Conservation (phyloP, 2,797 vertebrate genomes). For the Anas acuta region DNA sequence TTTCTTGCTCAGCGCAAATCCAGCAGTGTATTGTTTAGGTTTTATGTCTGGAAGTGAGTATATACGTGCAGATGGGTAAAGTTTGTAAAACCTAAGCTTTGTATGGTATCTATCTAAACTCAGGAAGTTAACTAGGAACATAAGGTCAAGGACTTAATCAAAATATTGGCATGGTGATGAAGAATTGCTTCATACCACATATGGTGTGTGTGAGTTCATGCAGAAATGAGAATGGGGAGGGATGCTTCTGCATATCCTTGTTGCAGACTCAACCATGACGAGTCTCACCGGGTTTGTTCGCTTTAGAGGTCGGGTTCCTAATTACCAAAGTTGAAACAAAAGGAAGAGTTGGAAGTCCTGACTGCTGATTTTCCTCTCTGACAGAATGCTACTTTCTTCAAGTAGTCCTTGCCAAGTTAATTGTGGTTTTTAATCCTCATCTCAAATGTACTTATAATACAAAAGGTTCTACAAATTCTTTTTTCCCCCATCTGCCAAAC, state of each 20-base stretch:
- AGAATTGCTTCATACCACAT: not conserved
- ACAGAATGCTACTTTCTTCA: not conserved
- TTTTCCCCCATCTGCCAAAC: constrained; percentile 10
- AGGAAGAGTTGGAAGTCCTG: not conserved
- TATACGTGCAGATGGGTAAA: not conserved
- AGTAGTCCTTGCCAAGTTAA: constrained; percentile 2
- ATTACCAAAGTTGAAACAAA: not conserved
- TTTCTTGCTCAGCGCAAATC: not conserved
- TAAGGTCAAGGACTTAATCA: constrained; percentile 38
- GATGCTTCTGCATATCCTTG: not conserved
- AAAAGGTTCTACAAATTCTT: not conserved
- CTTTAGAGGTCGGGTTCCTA: not conserved
- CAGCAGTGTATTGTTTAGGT: constrained; percentile 4
- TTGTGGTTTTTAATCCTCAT: constrained; percentile 15
- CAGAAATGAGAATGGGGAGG: not conserved
- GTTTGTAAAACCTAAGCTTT: constrained; percentile 3
- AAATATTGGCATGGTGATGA: not conserved
- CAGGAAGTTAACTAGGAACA: constrained; percentile 40
- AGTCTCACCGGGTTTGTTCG: not conserved
- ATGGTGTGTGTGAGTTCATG: not conserved
- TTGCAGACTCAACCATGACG: not conserved
- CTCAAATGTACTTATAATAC: not conserved
- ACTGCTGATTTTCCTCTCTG: not conserved
- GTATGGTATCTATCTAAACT: constrained; percentile 12
- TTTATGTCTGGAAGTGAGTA: not conserved